Evolutionary conservation across 2,888 invertebrate genomes (phyloP), one percentile per base, ranked within the genome.

Genomic region (Parnassius glacialis): DNA sequence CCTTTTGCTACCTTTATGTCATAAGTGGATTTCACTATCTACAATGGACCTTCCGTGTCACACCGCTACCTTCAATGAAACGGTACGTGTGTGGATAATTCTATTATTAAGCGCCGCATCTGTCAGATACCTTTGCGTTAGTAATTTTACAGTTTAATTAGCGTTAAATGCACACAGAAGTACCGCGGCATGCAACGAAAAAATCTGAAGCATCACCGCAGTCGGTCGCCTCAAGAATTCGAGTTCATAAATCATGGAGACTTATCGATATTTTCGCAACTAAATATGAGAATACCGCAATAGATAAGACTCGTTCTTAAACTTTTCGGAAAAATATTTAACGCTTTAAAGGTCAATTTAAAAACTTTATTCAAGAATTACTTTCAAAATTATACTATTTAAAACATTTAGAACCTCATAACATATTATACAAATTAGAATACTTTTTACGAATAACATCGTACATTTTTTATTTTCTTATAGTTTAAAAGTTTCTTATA

Each of bases 121-220:
- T 91, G 90, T 90, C 90, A 89, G 86, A 87, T 82, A 79, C 80
- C 83, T 81, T 85, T 86, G 84, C 84, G 85, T 85, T 74, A 62
- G 84, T 87, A 90, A 91, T 91, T 91, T 91, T 89, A 91, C 90
- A 91, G 90, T 91, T 90, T 91, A 91, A 91, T 91, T 89, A 91
- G 90, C 91, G 91, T 91, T 91, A 90, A 91, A 91, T 90, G 85
- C 80, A 80, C 78, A 83, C 82, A 88, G 77, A 84, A 80, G 81
- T 80, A 81, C 89, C 87, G 87, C 87, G 72, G 63, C 66, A 69
- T 65, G 71, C 71, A 80, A 83, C 84, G 84, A 87, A 78, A 75
- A 73, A 59, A 74, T 67, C 69, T 68, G 66, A 75, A 76, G 77
- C 75, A 75, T 74, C 70, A 73, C 81, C 78, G 75, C 75, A 71